These are phyloP conservation scores for Apamea crenata DNA, from an alignment of 2,888 invertebrate genomes.

Conservation along the genomic window DNA sequence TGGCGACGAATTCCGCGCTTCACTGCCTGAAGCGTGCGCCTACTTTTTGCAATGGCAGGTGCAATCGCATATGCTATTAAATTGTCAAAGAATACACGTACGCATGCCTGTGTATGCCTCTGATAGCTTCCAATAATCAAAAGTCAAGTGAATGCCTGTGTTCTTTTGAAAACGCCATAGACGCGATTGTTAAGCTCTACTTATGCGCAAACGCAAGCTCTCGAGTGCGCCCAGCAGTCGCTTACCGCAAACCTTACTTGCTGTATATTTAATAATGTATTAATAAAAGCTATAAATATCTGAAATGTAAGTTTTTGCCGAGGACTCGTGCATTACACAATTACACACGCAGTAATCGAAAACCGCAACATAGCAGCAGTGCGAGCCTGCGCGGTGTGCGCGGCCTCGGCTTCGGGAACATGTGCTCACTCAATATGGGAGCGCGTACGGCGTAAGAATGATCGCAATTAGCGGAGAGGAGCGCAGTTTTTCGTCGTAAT, in stretches of 20 bases:
- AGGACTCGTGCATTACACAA: slow-evolving; percentile 78
- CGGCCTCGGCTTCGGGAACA: slow-evolving; percentile 81
- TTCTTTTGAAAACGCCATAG: slow-evolving; percentile 60
- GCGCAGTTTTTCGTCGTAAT: slow-evolving; percentile 77
- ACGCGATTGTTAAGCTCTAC: slow-evolving; percentile 46
- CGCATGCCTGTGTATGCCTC: slow-evolving; percentile 78
- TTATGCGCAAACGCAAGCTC: slow-evolving; percentile 57
- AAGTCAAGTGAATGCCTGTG: slow-evolving; percentile 75
- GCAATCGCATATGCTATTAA: slow-evolving; percentile 89
- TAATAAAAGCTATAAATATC: slow-evolving; percentile 76
- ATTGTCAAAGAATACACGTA: slow-evolving; percentile 89
- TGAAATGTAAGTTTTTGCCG: slow-evolving; percentile 73
- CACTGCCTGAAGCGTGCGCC: slow-evolving; percentile 88
- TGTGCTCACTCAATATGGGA: slow-evolving; percentile 83
- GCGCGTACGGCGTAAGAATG: slow-evolving; percentile 77
- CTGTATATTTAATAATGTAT: slow-evolving; percentile 74
- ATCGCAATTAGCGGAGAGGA: slow-evolving; percentile 80
- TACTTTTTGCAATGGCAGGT: slow-evolving; percentile 90
- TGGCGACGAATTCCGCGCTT: slow-evolving; percentile 89
- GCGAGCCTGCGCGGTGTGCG: slow-evolving; percentile 71
- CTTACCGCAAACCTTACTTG: slow-evolving; percentile 78
- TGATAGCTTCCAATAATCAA: slow-evolving; percentile 85
- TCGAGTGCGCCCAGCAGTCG: slow-evolving; percentile 62
- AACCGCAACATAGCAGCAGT: slow-evolving; percentile 85
- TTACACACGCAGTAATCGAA: slow-evolving; percentile 81